Conservation (phyloP, 1,140 invertebrate species). For the Ostrea denselamellosa region DNA sequence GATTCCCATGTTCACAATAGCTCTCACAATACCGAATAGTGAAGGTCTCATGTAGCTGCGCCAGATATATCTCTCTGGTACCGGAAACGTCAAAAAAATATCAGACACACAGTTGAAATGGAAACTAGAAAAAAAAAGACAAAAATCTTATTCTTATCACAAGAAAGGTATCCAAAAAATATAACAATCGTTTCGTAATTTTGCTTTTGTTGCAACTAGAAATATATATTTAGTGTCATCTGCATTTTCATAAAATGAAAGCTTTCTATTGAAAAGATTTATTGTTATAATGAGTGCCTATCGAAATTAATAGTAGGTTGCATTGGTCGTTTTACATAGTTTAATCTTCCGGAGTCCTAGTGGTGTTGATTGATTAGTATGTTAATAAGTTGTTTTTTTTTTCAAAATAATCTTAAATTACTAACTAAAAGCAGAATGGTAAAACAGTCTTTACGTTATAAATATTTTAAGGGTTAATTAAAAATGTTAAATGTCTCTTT, state of each 20-base stretch:
- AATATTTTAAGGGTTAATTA: too few relatives aligned
- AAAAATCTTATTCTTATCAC: background rate
- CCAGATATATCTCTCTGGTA: constrained; percentile 3
- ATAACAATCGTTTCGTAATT: background rate
- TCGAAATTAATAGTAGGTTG: constrained; percentile 22
- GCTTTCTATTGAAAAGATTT: background rate
- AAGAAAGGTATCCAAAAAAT: background rate
- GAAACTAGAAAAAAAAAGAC: background rate
- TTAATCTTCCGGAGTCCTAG: background rate
- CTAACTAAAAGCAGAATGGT: background rate
- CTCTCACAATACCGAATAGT: background rate
- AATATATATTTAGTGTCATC: background rate
- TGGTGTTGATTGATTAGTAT: background rate
- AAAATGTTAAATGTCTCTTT: too few relatives aligned
- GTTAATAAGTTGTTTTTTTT: background rate
- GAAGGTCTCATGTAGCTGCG: background rate
- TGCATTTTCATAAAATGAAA: background rate
- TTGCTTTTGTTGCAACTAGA: too few relatives aligned
- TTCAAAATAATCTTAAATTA: background rate
- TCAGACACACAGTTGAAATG: constrained; percentile 8
- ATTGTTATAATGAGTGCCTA: background rate
- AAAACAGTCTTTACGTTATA: too few relatives aligned
- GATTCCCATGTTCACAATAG: background rate
- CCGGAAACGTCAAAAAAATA: constrained; percentile 26
- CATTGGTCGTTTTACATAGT: background rate